Evolutionary conservation across 2,888 invertebrate genomes (phyloP).

Genomic region (Coenonympha arcania): DNA sequence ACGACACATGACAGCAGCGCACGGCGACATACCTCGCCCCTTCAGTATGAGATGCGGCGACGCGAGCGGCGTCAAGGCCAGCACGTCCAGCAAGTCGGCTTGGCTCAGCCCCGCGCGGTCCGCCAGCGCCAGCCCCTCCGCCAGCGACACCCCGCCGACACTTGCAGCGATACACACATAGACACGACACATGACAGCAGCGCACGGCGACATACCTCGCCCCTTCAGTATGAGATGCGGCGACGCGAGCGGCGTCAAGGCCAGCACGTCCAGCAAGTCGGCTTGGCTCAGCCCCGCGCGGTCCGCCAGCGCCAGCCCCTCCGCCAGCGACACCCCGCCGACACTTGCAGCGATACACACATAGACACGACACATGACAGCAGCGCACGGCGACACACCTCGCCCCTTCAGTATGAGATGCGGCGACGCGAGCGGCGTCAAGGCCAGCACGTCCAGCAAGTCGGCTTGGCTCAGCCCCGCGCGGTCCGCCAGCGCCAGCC

Average conservation of each 20-base stretch:
- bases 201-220: constrained; percentile 36
- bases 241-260: neutral
- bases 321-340: no score
- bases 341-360: no score
- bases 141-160: no score
- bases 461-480: neutral
- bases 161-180: no score
- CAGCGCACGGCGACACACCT: no score
- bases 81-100: neutral
- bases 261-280: neutral
- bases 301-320: neutral
- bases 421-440: neutral
- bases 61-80: neutral
- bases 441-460: neutral
- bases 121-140: constrained; percentile 90
- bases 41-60: neutral
- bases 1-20: no score
- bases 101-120: constrained; percentile 53
- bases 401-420: neutral
- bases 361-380: no score
- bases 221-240: constrained; percentile 27
- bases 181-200: no score
- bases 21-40: neutral
- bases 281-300: neutral
- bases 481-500: neutral